Evolutionary conservation across 2,888 invertebrate species (phyloP), one percentile per base, ranked within the genome.

Genomic region (Ornithoptera alexandrae): DNA sequence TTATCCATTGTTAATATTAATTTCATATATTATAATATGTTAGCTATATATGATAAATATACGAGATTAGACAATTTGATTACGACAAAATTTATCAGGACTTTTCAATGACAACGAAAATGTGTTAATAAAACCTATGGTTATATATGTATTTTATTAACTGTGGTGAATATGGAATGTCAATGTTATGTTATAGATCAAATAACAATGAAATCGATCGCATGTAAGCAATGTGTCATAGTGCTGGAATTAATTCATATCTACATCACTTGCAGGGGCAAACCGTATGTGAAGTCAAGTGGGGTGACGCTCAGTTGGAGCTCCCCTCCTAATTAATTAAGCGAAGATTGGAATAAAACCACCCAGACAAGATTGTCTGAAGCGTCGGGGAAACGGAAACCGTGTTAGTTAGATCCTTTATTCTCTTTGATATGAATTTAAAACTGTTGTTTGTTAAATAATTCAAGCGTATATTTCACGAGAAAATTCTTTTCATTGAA

Each of bases 241-340:
- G 65, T 60, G 63, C 30, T 53, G 42, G 50, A 65, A 63, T 67
- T 53, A 62, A 67, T 70, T 63, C 53, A 53, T 62, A 50, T 42
- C 39, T 24, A 63, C 70, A 70, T 67, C 62, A 63, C 63, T 62
- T 50, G 62, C 61, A 50, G 56, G 58, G 50, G 61, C 42, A 65
- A 65, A 46, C 59, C 62, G 59, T 66, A 66, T 70, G 70, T 66
- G 66, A 61, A 70, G 67, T 67, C 20, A 57, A 67, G 56, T 61
- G 60, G 60, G 65, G 69, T 62, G 69, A 62, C 61, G 63, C 46
- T 56, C 62, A 57, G 42, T 62, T 60, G 59, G 20, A 30, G 30
- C 60, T 67, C 67, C 67, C 67, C 61, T 70, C 64, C 70, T 70
- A 64, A 70, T 70, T 70, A 70, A 70, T 67, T 70, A 70, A 67